phyloP scores from a whole-genome alignment of 2,113 vertebrate genomes.

The Laticauda laticaudata region DNA sequence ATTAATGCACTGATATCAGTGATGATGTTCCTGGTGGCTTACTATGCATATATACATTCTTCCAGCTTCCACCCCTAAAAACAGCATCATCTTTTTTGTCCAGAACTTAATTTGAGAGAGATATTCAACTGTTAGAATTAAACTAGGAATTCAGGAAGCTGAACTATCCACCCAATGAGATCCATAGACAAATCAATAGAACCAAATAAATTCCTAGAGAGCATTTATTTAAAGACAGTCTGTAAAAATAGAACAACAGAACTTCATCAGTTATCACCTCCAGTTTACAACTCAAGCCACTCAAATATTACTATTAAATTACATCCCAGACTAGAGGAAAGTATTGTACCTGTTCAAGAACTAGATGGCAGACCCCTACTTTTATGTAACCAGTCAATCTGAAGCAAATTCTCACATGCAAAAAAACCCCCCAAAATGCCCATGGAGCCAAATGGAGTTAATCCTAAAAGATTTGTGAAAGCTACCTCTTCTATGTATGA shows the following conservation, averaged over 20 bases:
- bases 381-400: neutral
- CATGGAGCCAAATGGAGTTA: neutral
- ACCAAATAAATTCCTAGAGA: neutral
- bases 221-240: neutral
- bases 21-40: neutral
- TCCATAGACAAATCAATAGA: neutral
- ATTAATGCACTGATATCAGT: neutral
- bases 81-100: neutral
- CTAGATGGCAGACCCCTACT: neutral
- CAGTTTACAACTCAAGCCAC: neutral
- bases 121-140: neutral
- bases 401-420: neutral
- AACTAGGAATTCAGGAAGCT: neutral
- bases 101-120: neutral
- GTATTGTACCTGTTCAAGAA: neutral
- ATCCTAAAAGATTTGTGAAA: conserved; percentile 11
- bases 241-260: neutral
- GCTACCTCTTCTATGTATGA: neutral
- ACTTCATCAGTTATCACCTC: neutral
- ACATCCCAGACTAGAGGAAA: neutral
- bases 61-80: neutral
- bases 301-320: neutral
- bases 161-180: neutral
- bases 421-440: neutral
- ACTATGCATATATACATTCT: neutral